A percentile compares a stretch with the other conserved stretches of the same genome.
Evolutionary conservation across 2,113 vertebrate genomes (phyloP).

Genomic region (Noctilio leporinus): DNA sequence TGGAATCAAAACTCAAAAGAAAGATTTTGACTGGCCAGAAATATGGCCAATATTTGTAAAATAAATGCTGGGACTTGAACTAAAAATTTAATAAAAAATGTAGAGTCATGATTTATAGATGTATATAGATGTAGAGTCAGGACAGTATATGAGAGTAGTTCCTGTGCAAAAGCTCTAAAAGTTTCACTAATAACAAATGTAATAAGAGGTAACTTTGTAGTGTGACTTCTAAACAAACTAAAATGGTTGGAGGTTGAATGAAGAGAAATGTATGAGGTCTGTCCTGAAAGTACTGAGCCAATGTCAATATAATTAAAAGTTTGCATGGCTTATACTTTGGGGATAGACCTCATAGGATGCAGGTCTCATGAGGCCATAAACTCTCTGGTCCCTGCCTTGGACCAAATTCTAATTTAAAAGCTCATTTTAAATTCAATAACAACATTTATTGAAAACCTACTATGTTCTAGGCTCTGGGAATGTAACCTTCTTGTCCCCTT

Average conservation of each 20-base stretch:
- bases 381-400: neutral
- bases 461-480: neutral
- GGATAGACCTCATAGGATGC: too few species aligned
- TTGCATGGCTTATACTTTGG: too few species aligned
- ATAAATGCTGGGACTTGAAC: slow-evolving; percentile 24
- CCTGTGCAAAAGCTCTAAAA: neutral
- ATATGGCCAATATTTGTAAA: neutral
- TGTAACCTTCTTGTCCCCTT: neutral
- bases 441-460: neutral
- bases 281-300: too few species aligned
- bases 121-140: too few species aligned
- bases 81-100: slow-evolving; percentile 51
- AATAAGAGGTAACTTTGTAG: neutral
- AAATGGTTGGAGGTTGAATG: neutral
- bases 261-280: slow-evolving; percentile 31
- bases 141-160: slow-evolving; percentile 33
- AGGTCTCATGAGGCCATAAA: neutral
- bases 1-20: neutral
- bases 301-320: too few species aligned
- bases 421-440: neutral
- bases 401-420: neutral
- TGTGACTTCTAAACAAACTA: slow-evolving; percentile 13
- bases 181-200: slow-evolving; percentile 41
- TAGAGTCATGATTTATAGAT: slow-evolving; percentile 18
- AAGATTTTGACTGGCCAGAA: neutral